Percentiles rank a stretch among this genome's conserved stretches.
Evolutionary conservation across 2,113 vertebrate genomes (phyloP).

Genomic region (Ciconia boyciana): DNA sequence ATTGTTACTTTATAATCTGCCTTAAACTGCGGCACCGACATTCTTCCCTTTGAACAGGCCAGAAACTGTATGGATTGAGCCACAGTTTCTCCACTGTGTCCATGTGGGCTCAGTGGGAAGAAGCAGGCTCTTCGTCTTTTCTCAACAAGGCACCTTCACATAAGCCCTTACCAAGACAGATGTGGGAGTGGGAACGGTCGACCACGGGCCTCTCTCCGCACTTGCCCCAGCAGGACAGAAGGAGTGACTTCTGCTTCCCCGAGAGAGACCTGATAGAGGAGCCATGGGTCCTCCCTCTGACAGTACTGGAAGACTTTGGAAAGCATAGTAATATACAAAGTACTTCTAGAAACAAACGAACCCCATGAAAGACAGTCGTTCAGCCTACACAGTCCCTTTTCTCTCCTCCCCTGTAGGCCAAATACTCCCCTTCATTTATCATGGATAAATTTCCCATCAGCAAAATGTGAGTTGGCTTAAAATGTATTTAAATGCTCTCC

Average conservation of each 20-base stretch:
- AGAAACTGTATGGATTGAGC: rapidly evolving
- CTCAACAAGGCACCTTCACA: neutral
- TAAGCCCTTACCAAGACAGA: neutral
- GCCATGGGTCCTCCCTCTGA: too few species aligned
- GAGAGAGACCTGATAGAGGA: neutral
- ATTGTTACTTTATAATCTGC: neutral
- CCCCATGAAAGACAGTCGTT: neutral
- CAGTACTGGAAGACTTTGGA: neutral
- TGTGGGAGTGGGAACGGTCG: rapidly evolving
- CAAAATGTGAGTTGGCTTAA: neutral
- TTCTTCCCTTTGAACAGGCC: neutral
- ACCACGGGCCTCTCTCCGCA: rapidly evolving
- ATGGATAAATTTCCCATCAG: neutral
- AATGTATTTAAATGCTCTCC: neutral
- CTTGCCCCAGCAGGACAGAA: neutral
- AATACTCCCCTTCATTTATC: neutral
- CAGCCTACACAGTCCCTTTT: neutral
- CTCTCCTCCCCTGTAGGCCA: neutral
- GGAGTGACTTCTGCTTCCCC: neutral
- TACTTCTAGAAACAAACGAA: neutral
- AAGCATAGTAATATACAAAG: rapidly evolving
- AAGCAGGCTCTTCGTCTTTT: neutral
- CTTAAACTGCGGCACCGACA: neutral
- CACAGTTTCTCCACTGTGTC: rapidly evolving
- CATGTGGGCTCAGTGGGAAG: neutral